A percentile compares a stretch with the other conserved stretches of the same genome.
Evolutionary conservation across 2,888 invertebrate genomes (phyloP).

Genomic region (Chouioia cunea): DNA sequence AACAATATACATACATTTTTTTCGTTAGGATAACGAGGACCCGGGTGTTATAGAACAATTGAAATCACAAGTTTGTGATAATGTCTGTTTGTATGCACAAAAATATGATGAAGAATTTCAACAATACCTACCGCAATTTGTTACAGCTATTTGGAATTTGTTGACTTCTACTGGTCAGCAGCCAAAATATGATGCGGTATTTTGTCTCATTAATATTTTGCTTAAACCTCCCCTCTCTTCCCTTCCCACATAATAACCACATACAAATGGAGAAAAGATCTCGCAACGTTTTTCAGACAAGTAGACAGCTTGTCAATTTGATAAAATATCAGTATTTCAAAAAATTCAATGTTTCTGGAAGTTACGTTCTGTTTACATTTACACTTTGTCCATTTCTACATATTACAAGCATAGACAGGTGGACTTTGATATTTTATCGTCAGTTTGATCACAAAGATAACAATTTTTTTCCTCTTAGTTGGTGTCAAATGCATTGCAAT

Average conservation of each 20-base stretch:
- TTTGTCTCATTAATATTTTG: too few species aligned
- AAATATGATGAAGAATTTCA: constrained; percentile 98
- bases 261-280: too few species aligned
- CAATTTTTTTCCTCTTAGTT: constrained; percentile 73
- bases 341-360: constrained; percentile 9
- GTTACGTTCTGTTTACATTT: not conserved
- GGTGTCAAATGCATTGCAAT: constrained; percentile 95
- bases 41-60: constrained; percentile 91
- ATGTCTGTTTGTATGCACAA: constrained; percentile 93
- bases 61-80: constrained; percentile 96
- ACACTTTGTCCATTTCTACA: constrained; percentile 19
- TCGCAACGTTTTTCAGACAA: too few species aligned
- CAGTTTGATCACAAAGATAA: not conserved
- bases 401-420: constrained; percentile 23
- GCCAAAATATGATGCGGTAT: constrained; percentile 90
- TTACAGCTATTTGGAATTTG: constrained; percentile 94
- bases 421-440: constrained; percentile 31
- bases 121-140: constrained; percentile 89
- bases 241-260: too few species aligned
- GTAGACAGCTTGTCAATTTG: too few species aligned
- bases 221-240: too few species aligned
- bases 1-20: constrained; percentile 19
- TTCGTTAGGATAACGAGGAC: constrained; percentile 81
- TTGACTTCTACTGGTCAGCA: constrained; percentile 87
- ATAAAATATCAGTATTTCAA: constrained; percentile 10